Percentiles rank a stretch among this genome's conserved stretches.
phyloP scores from a whole-genome alignment of 37 sponge, comb jelly and placozoan genomes.

The Halichondria panicea region DNA sequence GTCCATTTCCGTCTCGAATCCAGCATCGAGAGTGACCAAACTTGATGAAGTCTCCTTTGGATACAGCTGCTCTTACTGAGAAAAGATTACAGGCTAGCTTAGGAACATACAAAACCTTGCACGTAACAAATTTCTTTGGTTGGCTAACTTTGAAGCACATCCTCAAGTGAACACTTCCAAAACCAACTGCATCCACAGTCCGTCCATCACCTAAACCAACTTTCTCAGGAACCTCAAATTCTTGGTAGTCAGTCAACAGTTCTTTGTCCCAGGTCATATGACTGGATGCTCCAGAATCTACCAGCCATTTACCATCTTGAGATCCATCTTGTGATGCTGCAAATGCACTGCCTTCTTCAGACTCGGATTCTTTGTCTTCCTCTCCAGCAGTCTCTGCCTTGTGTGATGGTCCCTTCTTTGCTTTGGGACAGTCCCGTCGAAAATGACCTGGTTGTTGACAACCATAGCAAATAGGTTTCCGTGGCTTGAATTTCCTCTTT shows the following conservation, averaged over 20 bases:
- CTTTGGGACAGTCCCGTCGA: too few relatives aligned
- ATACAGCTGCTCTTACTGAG: constrained; percentile 39
- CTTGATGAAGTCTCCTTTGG: constrained; percentile 28
- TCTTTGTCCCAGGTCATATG: constrained; percentile 47
- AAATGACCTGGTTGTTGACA: too few relatives aligned
- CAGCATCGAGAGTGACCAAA: constrained; percentile 48
- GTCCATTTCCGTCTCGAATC: constrained; percentile 32
- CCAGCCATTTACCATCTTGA: constrained; percentile 22
- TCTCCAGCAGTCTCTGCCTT: constrained; percentile 29
- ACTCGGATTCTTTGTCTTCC: constrained; percentile 1
- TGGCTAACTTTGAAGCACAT: constrained; percentile 39
- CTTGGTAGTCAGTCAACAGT: constrained; percentile 27
- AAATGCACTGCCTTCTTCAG: constrained; percentile 22
- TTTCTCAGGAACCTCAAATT: constrained; percentile 27
- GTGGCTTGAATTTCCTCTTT: too few relatives aligned
- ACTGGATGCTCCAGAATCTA: constrained; percentile 47
- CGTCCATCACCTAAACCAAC: constrained; percentile 61
- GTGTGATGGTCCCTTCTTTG: constrained; percentile 13
- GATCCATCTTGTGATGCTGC: neutral
- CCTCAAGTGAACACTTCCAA: constrained; percentile 27
- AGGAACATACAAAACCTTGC: constrained; percentile 46
- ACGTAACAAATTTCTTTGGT: constrained; percentile 12
- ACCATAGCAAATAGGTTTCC: too few relatives aligned
- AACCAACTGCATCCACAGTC: constrained; percentile 37
- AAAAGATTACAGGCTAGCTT: constrained; percentile 52